Evolutionary conservation across 2,888 invertebrate genomes (phyloP), one percentile per base, ranked within the genome.

Genomic region (Trachelus troglodyta): DNA sequence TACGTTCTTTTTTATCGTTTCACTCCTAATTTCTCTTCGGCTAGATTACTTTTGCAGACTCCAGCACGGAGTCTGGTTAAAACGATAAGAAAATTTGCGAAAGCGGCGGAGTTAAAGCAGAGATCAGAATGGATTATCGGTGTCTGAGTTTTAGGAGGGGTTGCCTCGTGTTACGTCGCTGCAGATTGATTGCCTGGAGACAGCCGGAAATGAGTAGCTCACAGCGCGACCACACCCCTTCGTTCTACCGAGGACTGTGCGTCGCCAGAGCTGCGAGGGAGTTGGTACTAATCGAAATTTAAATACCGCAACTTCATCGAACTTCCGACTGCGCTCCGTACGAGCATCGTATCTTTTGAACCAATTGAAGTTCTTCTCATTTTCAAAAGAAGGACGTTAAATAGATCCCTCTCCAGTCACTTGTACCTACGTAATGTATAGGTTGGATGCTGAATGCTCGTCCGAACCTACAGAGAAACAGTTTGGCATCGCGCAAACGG

Each of bases 101-200:
- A 9, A 15, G 9, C 56, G 23, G 35, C 35, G 1, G 23, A 56
- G 23, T 23, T 56, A 56, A 56, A 31, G 71, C 31, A 15, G 33
- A 71, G 33, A 34, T 71, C 71, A 71, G 33, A 34, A 30, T 15
- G 71, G 71, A 71, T 71, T 71, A 71, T 71, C 71, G 30, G 15
- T 34, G 12, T 71, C 71, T 71, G n/a, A 12, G 71, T 11, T 71
- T 34, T 6, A 31, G 11, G 34, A 34, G 31, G 31, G 12, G 31
- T 12, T 23, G 30, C 33, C 71, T 4, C 71, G 33, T 23, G 71
- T 31, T 31, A 15, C 71, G 71, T 71, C 71, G 12, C 31, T 23
- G 12, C 31, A 71, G 71, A 71, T 71, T 71, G 71, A 71, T 71
- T 71, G 71, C 31, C 23, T 34, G 31, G 31, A 71, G 71, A 71